Percentiles rank a stretch among this genome's conserved stretches.
Conservation (phyloP, 2,797 vertebrate genomes). For the Gallinago solitaria region DNA sequence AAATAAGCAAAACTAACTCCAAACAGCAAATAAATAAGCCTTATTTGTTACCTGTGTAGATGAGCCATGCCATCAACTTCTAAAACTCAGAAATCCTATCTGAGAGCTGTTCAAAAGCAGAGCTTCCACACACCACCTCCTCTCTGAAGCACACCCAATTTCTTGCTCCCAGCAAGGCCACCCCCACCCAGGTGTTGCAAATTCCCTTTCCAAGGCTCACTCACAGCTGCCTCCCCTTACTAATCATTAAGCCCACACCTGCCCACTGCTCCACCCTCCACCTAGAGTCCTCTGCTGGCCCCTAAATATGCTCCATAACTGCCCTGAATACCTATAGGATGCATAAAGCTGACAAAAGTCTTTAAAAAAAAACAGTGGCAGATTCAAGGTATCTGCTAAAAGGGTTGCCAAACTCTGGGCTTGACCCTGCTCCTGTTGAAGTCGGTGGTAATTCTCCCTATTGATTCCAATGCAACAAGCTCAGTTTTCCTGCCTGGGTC, state of each 20-base stretch:
- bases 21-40: neutral
- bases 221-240: neutral
- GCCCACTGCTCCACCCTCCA: neutral
- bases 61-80: accelerated
- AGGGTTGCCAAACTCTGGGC: neutral
- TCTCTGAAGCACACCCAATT: accelerated
- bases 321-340: accelerated
- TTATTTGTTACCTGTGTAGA: neutral
- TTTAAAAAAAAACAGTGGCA: neutral
- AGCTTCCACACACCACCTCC: neutral
- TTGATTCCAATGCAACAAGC: neutral
- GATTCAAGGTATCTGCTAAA: neutral
- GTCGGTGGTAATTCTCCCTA: neutral
- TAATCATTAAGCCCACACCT: neutral
- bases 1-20: neutral
- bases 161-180: neutral
- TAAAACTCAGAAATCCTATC: accelerated
- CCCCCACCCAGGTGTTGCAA: neutral
- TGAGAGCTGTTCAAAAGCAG: neutral
- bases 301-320: neutral
- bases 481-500: neutral
- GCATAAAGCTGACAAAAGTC: neutral
- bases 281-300: accelerated
- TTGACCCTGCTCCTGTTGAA: neutral
- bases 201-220: neutral